Evolutionary conservation across 2,797 vertebrate species (phyloP).

Genomic region (Gorsachius magnificus): DNA sequence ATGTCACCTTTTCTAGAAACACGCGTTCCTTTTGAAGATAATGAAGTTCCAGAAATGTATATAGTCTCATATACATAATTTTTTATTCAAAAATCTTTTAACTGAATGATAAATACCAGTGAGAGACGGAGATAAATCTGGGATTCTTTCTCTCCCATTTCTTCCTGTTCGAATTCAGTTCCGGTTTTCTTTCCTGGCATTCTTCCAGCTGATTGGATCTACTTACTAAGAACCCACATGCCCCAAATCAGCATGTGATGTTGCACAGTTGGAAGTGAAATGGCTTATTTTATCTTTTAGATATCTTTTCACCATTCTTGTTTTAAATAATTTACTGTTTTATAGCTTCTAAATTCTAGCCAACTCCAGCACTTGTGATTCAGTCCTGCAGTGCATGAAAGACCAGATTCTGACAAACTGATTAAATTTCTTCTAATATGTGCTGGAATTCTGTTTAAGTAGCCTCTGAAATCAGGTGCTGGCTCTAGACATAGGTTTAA

Average conservation of each 20-base stretch:
- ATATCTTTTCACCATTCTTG: neutral
- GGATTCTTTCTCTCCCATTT: neutral
- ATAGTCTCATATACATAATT: neutral
- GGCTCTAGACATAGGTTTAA: neutral
- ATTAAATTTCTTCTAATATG: neutral
- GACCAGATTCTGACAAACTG: neutral
- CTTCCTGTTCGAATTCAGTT: neutral
- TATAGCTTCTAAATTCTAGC: neutral
- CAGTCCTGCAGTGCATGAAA: neutral
- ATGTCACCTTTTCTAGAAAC: neutral
- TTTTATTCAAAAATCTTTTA: neutral
- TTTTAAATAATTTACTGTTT: neutral
- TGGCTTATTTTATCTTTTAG: neutral
- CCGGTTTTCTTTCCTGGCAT: neutral
- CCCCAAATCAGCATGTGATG: neutral
- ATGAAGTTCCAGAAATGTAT: neutral
- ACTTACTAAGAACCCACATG: neutral
- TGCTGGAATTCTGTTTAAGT: neutral
- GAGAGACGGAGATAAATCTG: neutral
- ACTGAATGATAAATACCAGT: neutral
- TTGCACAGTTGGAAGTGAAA: neutral
- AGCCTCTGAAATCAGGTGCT: neutral
- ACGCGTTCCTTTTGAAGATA: neutral
- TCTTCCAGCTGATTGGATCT: neutral
- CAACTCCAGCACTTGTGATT: neutral